Evolutionary conservation across 2,113 vertebrate genomes (phyloP).

Genomic region (Aegotheles bennettii): DNA sequence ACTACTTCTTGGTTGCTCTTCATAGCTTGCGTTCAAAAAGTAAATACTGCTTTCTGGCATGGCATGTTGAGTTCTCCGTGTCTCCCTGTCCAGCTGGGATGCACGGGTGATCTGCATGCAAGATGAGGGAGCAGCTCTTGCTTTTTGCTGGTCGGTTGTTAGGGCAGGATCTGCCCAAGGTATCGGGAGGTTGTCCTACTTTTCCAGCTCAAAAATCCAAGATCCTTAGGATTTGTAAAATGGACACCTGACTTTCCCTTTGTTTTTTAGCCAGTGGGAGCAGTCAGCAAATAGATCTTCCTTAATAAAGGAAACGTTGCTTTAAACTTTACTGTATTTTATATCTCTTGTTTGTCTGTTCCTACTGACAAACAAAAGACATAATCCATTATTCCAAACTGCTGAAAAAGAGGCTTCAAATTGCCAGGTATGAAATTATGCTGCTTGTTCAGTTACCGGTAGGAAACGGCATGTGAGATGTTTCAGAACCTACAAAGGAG

Average conservation of each 20-base stretch:
- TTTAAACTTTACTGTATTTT: neutral
- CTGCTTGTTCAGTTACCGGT: constrained; percentile 41
- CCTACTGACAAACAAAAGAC: constrained; percentile 41
- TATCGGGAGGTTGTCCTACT: constrained; percentile 25
- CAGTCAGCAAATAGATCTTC: neutral
- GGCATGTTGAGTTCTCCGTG: neutral
- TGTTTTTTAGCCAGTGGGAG: constrained; percentile 4
- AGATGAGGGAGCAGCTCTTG: constrained; percentile 2
- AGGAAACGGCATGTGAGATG: neutral
- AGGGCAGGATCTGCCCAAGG: constrained; percentile 8
- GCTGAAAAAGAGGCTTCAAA: constrained; percentile 42
- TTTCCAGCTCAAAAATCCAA: constrained; percentile 4
- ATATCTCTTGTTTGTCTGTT: neutral
- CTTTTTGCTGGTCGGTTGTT: neutral
- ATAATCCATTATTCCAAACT: constrained; percentile 36
- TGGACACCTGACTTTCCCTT: neutral
- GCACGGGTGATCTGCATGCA: constrained; percentile 1
- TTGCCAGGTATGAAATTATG: constrained; percentile 55
- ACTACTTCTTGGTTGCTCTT: constrained; percentile 27
- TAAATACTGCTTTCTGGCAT: constrained; percentile 25
- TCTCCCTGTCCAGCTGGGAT: constrained; percentile 50
- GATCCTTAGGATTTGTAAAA: neutral
- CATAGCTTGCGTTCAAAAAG: neutral
- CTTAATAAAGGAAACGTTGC: neutral
- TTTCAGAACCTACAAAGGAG: constrained; percentile 50